Percentiles rank a stretch among this genome's conserved stretches.
Conservation (phyloP, 1,140 invertebrate species). For the Drosophila sturtevanti region DNA sequence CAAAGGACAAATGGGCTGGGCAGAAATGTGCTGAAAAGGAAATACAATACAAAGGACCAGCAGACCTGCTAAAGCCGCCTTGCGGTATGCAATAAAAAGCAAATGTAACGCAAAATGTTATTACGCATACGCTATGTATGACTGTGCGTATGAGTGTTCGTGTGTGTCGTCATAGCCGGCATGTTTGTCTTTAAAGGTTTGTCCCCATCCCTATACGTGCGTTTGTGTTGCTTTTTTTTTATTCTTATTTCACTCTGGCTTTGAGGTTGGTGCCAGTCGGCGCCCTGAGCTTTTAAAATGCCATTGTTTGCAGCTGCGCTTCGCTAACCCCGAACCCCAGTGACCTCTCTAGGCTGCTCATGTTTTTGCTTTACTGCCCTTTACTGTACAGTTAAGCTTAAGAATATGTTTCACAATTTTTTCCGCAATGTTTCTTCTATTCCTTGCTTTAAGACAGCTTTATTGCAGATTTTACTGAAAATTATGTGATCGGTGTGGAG, state of each 20-base stretch:
- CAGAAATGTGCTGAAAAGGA: constrained; percentile 30
- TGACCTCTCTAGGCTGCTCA: constrained; percentile 46
- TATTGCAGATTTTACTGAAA: constrained; percentile 29
- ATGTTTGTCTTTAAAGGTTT: constrained; percentile 64
- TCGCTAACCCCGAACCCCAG: constrained; percentile 44
- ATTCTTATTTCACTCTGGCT: constrained; percentile 16
- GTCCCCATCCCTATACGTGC: background rate
- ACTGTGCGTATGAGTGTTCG: constrained; percentile 6
- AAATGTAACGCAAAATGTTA: constrained; percentile 80
- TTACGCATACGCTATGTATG: constrained; percentile 72
- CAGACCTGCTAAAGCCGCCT: constrained; percentile 45
- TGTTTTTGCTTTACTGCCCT: constrained; percentile 23
- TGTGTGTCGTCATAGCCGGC: constrained; percentile 39
- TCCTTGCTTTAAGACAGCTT: constrained; percentile 25
- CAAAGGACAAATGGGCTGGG: constrained; percentile 27
- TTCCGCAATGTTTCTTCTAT: constrained; percentile 14
- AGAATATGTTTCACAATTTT: constrained; percentile 26
- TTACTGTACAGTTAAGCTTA: constrained; percentile 12
- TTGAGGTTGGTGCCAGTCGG: constrained; percentile 18
- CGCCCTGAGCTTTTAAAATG: constrained; percentile 72
- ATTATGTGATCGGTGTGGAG: constrained; percentile 45
- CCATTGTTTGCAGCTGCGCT: constrained; percentile 77
- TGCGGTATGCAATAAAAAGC: constrained; percentile 81
- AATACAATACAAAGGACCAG: constrained; percentile 39
- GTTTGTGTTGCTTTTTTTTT: constrained; percentile 8